Evolutionary conservation across 2,888 invertebrate genomes (phyloP), one percentile per base, ranked within the genome.

Genomic region (Melitaea athalia): DNA sequence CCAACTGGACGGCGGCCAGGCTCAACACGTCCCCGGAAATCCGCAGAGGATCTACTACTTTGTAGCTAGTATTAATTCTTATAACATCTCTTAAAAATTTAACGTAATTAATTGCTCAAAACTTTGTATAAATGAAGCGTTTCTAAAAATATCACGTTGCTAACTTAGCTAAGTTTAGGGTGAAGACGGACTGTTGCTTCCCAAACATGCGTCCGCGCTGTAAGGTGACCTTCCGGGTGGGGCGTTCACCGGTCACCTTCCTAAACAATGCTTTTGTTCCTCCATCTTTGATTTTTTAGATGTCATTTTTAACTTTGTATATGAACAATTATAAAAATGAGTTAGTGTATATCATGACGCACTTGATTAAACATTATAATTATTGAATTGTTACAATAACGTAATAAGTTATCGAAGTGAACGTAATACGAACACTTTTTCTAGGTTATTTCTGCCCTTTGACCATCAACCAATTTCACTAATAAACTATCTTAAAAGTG

Each of bases 211-310:
- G 79, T 79, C 78, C 71, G 77, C 79, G 79, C 72, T 76, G 76
- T 78, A 82, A 86, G 90, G 91, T 91, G 81, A 91, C 91, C 88
- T 90, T 89, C 87, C 89, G 87, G 88, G 87, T 84, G 85, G 82
- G 81, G 77, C 77, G 77, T 78, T 80, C 77, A 79, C 79, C 80
- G 85, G 86, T 86, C 86, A 87, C 87, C 87, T 86, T 74, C 72
- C 55, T 69, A 63, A 70, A 75, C 76, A 77, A 74, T 75, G 67
- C 71, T 72, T 71, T 78, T 75, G 74, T 72, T 68, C 59, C 70
- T 63, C 68, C 72, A 73, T 73, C 74, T 74, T 74, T 68, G 67
- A 72, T 73, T 76, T 71, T 72, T 64, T 61, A 43, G 52, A 67
- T 63, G 67, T 64, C 63, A 63, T 67, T 64, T 59, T 67, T 63